A percentile compares a stretch with the other conserved stretches of the same genome.
Conservation (phyloP, 2,888 invertebrate species). For the Drosophila tripunctata region DNA sequence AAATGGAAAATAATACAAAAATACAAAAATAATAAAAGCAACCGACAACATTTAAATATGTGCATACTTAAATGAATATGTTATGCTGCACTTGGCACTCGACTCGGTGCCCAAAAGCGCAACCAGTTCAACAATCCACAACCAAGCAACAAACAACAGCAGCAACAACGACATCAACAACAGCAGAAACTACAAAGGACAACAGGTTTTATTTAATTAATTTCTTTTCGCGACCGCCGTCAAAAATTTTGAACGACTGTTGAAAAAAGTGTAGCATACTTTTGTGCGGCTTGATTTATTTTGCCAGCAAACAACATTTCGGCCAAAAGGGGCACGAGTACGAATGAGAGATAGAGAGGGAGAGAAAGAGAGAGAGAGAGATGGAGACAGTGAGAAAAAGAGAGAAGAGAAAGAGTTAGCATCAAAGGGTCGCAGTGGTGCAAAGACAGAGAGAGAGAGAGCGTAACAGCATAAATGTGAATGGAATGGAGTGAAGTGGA, state of each 20-base stretch:
- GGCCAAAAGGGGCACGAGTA: not conserved
- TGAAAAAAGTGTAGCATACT: slow-evolving; percentile 52
- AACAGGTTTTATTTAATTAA: slow-evolving; percentile 55
- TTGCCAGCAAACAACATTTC: slow-evolving; percentile 39
- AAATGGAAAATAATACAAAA: slow-evolving; percentile 10
- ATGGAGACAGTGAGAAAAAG: not conserved
- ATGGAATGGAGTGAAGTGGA: slow-evolving; percentile 18
- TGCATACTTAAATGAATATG: slow-evolving; percentile 44
- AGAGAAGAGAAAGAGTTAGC: not conserved
- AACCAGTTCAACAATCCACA: slow-evolving; percentile 20
- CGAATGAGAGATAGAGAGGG: not conserved
- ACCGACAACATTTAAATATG: slow-evolving; percentile 29
- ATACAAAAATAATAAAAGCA: not conserved
- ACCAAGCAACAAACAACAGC: slow-evolving; percentile 13
- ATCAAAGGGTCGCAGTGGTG: not conserved
- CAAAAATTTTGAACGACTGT: slow-evolving; percentile 40
- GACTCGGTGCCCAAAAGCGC: slow-evolving; percentile 30
- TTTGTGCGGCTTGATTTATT: slow-evolving; percentile 64
- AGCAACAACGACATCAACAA: slow-evolving; percentile 4
- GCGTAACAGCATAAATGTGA: not conserved
- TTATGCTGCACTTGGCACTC: slow-evolving; percentile 39
- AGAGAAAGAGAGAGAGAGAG: too few relatives aligned
- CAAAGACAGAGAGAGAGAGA: too few relatives aligned
- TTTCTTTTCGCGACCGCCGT: slow-evolving; percentile 40
- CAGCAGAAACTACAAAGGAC: slow-evolving; percentile 31